Percentiles rank a stretch among this genome's conserved stretches.
Evolutionary conservation across 1,140 invertebrate genomes (phyloP).

Genomic region (Drosophila micromelanica): DNA sequence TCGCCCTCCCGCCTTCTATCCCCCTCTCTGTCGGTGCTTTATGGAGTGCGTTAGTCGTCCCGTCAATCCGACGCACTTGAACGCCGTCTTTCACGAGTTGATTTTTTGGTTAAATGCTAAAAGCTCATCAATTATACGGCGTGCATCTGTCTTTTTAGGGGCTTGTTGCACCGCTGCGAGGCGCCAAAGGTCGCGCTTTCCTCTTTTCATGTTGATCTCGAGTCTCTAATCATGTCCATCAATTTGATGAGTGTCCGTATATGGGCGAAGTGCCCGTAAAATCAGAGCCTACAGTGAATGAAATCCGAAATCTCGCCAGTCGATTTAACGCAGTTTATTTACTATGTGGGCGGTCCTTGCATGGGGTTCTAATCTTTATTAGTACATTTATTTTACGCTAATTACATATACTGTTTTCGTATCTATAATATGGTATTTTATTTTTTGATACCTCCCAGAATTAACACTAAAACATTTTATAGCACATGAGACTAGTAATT

Average conservation of each 20-base stretch:
- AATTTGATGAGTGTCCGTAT: slow-evolving; percentile 66
- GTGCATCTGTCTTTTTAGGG: slow-evolving; percentile 65
- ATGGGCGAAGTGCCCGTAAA: slow-evolving; percentile 33
- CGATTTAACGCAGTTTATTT: slow-evolving; percentile 14
- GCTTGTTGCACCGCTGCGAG: slow-evolving; percentile 35
- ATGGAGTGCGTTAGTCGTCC: slow-evolving; percentile 54
- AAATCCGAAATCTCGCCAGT: neutral
- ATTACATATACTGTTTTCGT: neutral
- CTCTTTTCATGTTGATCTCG: slow-evolving; percentile 58
- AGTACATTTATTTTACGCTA: slow-evolving; percentile 5
- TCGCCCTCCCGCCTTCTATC: neutral
- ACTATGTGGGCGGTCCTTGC: slow-evolving; percentile 36
- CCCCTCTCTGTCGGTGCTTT: slow-evolving; percentile 3
- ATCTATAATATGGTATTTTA: neutral
- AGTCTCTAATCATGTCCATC: slow-evolving; percentile 77
- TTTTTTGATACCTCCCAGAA: neutral
- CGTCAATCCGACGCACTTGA: slow-evolving; percentile 12
- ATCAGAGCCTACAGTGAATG: slow-evolving; percentile 16
- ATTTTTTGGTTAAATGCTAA: slow-evolving; percentile 72
- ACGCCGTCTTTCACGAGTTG: slow-evolving; percentile 11
- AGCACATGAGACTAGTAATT: neutral
- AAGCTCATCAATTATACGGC: slow-evolving; percentile 78
- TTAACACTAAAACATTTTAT: neutral
- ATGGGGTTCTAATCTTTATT: neutral
- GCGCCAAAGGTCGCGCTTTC: slow-evolving; percentile 81